Evolutionary conservation across 2,113 vertebrate species (phyloP), one percentile per base, ranked within the genome.

Genomic region (Sinocyclocheilus grahami): DNA sequence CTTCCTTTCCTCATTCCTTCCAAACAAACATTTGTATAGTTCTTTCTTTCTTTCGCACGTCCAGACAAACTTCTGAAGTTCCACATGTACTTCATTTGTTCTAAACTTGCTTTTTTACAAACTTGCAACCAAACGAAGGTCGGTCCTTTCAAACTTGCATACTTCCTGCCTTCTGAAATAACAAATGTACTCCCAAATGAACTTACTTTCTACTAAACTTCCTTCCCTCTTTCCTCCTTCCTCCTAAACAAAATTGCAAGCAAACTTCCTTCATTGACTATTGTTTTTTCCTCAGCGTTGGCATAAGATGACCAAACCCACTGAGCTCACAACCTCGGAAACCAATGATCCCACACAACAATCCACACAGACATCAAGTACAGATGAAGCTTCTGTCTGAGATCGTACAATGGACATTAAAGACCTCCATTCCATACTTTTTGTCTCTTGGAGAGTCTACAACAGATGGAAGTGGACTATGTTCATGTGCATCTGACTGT

Each of bases 281-380:
- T 72, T 80, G 85, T 82, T 76, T 90, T 86, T 85, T 0, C 74
- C 85, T 0, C 93, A 97, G 97, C 96, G 96, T 67, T 95, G 96
- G 93, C 93, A 89, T 86, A 94, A 89, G 92, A 97, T 97, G 96
- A 96, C 93, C 62, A 93, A 94, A 39, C 89, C 96, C 72, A 91
- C 53, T 51, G 87, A 94, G n/a, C 9, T 13, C 16, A 91, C 84
- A 2, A 11, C 90, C 69, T 91, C 93, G 60, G 92, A 92, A 84
- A 91, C 92, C 72, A 94, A 95, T 0, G 92, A 95, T 84, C 90
- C 95, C 37, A 93, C 93, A 75, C 82, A 62, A 0, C 92, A 91
- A 87, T 86, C 39, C 0, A 90, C 93, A 27, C 88, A 93, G 77
- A 94, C 93, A 0, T 94, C 93, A 85, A 94, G 88, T 85, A 87